Evolutionary conservation across 2,113 vertebrate genomes (phyloP), one percentile per base, ranked within the genome.

Genomic region (Synchiropus splendidus): DNA sequence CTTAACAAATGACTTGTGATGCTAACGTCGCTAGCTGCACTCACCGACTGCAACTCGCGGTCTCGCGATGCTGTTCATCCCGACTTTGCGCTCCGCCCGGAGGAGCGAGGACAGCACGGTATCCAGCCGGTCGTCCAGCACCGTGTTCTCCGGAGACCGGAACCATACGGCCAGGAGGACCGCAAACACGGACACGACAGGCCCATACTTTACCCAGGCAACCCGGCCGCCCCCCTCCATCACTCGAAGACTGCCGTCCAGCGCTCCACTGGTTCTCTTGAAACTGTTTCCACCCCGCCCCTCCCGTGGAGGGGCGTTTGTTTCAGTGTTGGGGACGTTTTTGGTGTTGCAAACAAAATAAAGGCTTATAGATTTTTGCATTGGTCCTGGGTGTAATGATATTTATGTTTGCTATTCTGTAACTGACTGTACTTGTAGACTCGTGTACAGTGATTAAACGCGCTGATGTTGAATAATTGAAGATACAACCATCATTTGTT

Each of bases 41-140:
- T 72, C 45, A 88, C 86, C 87, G 3, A 89, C 67, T 1, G 87
- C 87, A 40, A 88, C 85, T 70, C 58, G 73, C 10, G 86, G 87
- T 73, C 80, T 78, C 15, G 61, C 58, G 12, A 74, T 46, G 43
- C 48, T 12, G 8, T 65, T 73, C 32, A 83, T 39, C 2, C 75
- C 84, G 42, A 79, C 87, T 67, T 88, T 89, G 4, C 64, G 36
- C 15, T 89, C 87, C 6, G 87, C 87, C 32, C 75, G 81, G 2
- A 89, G 82, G 40, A 89, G 60, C 2, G 87, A 89, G 33, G 85
- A 82, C 33, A 88, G 47, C 3, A 89, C 85, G 0, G 51, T 51
- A 56, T 87, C 83, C 44, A 89, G 59, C 4, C 87, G 72, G 13
- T 74, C 71, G 48, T 88, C 83, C 66, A 86, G 62, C 4, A 18